Conservation (phyloP, 2,888 invertebrate species). For the Smittia sp. region DNA sequence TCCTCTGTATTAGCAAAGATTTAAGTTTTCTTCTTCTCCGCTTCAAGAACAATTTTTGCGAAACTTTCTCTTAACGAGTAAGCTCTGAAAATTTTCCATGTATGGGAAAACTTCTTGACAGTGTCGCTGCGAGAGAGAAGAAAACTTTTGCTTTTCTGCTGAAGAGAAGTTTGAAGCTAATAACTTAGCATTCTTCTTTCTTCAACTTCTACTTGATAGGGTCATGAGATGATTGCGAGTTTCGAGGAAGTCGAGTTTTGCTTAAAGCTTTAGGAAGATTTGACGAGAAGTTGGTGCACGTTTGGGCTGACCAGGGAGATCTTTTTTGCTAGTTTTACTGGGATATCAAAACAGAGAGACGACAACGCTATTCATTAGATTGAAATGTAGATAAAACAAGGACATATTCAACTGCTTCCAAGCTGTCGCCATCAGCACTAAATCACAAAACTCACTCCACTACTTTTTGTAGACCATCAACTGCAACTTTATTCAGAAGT, state of each 20-base stretch:
- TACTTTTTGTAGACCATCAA: too few species aligned
- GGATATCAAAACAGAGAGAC: too few species aligned
- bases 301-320: too few species aligned
- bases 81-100: conserved; percentile 15
- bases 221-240: background rate
- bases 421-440: too few species aligned
- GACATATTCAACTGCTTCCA: too few species aligned
- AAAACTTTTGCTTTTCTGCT: background rate
- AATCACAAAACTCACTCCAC: too few species aligned
- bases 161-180: conserved; percentile 2
- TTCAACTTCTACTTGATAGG: background rate
- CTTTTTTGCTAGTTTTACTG: too few species aligned
- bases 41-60: conserved; percentile 9
- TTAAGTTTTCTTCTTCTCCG: conserved; percentile 6
- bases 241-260: background rate
- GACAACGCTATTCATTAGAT: too few species aligned
- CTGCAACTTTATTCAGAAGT: too few species aligned
- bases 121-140: conserved; percentile 1
- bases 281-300: too few species aligned
- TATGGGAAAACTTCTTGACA: conserved; percentile 17
- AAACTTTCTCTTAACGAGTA: background rate
- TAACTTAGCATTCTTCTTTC: conserved; percentile 15
- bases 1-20: conserved; percentile 12
- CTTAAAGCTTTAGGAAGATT: too few species aligned
- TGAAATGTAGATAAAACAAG: too few species aligned